Conservation (phyloP, 1,140 invertebrate genomes). For the Bacillus rossius region DNA sequence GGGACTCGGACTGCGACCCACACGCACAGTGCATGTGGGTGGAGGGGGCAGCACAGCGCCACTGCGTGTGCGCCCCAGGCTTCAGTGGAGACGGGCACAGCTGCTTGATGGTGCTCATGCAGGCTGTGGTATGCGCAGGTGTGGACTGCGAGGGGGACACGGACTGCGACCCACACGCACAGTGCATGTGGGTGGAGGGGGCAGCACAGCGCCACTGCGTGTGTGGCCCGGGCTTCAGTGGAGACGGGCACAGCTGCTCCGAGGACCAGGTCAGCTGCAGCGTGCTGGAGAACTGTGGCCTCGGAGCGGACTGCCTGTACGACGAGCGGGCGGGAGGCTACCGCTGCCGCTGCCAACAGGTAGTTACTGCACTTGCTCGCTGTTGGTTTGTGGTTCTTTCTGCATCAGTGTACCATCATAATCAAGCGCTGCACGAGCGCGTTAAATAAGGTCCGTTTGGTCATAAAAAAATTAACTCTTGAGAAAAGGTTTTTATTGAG, state of each 20-base stretch:
- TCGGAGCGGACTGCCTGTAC: conserved; percentile 75
- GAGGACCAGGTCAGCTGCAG: conserved; percentile 68
- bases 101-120: background rate
- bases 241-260: conserved; percentile 56
- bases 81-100: no score
- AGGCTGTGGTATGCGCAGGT: conserved; percentile 25
- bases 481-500: no score
- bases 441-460: no score
- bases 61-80: no score
- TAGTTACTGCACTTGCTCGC: no score
- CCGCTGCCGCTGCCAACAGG: conserved; percentile 44
- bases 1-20: no score
- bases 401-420: no score
- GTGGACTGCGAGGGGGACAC: conserved; percentile 35
- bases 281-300: conserved; percentile 73
- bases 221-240: conserved; percentile 70
- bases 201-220: conserved; percentile 60
- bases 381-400: no score
- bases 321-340: conserved; percentile 47
- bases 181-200: conserved; percentile 49
- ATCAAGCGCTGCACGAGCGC: no score
- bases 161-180: conserved; percentile 56
- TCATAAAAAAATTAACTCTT: no score
- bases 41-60: no score
- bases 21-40: no score